A percentile compares a stretch with the other conserved stretches of the same genome.
Conservation (phyloP, 2,888 invertebrate genomes). For the Cephus rjabovi region DNA sequence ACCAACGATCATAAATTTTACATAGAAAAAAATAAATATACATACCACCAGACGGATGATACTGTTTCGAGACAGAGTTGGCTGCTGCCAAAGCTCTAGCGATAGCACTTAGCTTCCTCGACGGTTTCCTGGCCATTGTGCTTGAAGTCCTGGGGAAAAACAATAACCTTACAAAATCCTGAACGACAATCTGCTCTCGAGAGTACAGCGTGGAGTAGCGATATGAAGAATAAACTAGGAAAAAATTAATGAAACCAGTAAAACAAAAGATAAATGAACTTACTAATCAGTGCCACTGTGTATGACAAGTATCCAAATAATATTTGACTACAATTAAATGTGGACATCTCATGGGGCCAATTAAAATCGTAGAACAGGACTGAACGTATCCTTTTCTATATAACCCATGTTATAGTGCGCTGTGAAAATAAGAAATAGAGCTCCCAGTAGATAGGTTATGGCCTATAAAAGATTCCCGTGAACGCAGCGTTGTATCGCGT, state of each 20-base stretch:
- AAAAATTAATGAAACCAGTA: not conserved
- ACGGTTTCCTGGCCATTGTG: constrained; percentile 15
- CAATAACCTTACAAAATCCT: not conserved
- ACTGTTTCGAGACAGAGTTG: constrained; percentile 20
- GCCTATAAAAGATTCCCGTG: no score
- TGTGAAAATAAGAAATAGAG: not conserved
- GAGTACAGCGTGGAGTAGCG: not conserved
- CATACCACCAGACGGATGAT: constrained; percentile 15
- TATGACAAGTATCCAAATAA: not conserved
- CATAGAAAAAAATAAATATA: not conserved
- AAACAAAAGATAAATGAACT: not conserved
- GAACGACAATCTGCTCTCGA: not conserved
- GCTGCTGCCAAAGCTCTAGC: constrained; percentile 25
- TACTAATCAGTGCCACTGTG: not conserved
- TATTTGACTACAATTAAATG: not conserved
- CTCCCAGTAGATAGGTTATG: not conserved
- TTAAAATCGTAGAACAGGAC: not conserved
- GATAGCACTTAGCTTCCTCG: constrained; percentile 23
- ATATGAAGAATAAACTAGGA: not conserved
- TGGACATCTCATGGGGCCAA: not conserved
- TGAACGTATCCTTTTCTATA: no score
- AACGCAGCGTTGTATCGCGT: not conserved
- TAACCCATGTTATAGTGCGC: no score
- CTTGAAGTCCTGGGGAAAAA: not conserved
- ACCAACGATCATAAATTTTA: not conserved